Base-by-base conservation (phyloP, 2,113 vertebrate species). In the Callipepla californica region DNA sequence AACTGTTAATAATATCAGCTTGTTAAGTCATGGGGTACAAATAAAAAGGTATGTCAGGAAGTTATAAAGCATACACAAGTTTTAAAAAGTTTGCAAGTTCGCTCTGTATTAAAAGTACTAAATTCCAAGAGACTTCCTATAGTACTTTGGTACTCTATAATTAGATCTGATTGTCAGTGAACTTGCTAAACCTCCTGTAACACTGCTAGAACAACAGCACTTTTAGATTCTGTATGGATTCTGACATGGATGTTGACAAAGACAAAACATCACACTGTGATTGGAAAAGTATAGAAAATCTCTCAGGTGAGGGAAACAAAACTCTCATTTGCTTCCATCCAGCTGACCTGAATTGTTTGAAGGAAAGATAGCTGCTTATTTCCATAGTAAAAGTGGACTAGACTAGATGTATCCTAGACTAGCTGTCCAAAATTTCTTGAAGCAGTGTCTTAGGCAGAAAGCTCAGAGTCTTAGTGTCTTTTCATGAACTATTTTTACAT, bases 111-210 rank as follows among this genome's bases (percentile, higher is more conserved):
- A 40, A 66, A 42, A 25, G 9, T 25, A 30, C 68, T 81, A 42
- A 51, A 82, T 92, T 89, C 75, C 42, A 63, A 77, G 55, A 80
- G 59, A 91, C 66, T 74, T 95, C 32, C 13, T 65, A 26, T 28
- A 59, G 32, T 75, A 55, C 38, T 21, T 5, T 72, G 34, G 15
- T 77, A 61, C 13, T 78, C 38, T 84, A 36, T 75, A 84, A 80
- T 85, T 92, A 85, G n/a, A 79, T 84, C 34, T 91, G 45, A 67
- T 87, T 81, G 34, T 42, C 32, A 34, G 70, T 45, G 11, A 91
- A 89, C 58, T 91, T 83, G 47, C 11, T 74, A 81, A 80, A 18
- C 89, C 28, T 92, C 6, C 47, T 42, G 17, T 93, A 93, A 76
- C 59, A 38, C 59, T 91, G 25, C 59, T 87, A 34, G 80, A 44